These are phyloP conservation scores for Rhagologus leucostigma DNA, from an alignment of 2,113 vertebrate genomes.

Conservation along the genomic window DNA sequence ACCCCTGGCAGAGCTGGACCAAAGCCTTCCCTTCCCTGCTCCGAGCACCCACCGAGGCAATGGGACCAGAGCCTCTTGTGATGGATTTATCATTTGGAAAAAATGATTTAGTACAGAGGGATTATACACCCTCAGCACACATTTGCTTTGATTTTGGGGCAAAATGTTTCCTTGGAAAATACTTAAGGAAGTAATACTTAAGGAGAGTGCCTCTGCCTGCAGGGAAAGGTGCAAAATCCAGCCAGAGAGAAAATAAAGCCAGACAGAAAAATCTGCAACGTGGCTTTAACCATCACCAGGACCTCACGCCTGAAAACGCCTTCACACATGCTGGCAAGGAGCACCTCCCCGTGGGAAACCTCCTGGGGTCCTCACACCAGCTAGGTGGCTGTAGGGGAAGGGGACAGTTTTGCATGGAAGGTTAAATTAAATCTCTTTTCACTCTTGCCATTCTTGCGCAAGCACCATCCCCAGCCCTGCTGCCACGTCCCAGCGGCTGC, in stretches of 20 bases:
- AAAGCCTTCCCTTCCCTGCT: neutral
- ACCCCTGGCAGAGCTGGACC: neutral
- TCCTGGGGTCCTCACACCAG: neutral
- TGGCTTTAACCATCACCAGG: neutral
- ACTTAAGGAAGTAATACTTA: neutral
- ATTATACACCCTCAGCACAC: neutral
- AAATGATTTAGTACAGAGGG: neutral
- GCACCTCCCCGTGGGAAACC: neutral
- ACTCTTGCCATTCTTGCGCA: neutral
- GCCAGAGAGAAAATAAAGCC: neutral
- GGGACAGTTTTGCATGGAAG: neutral
- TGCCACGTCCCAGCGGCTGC: accelerated
- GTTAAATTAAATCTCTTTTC: neutral
- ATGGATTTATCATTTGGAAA: neutral
- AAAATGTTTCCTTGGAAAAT: neutral
- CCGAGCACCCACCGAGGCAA: neutral
- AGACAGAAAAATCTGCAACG: neutral
- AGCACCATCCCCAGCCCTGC: neutral
- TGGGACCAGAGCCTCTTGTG: neutral
- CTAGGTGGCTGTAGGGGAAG: neutral
- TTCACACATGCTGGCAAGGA: accelerated
- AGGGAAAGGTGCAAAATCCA: neutral
- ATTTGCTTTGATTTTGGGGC: neutral
- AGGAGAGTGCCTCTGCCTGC: neutral
- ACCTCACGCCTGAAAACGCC: accelerated